Base-by-base conservation (phyloP, 2,113 vertebrate species). In the Corvus hawaiiensis region DNA sequence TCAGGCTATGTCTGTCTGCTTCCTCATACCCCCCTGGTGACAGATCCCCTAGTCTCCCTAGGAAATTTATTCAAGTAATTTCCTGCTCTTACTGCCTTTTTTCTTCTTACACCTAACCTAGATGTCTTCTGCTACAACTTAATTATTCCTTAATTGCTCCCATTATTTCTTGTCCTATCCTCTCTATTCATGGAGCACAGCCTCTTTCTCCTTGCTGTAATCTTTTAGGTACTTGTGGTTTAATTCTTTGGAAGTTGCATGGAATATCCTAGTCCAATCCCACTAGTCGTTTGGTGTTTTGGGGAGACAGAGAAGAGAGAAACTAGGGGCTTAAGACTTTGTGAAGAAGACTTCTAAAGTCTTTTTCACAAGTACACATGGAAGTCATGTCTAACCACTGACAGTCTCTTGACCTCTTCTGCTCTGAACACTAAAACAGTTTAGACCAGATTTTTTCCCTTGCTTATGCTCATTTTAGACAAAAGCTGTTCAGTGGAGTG, bases 91-190 rank as follows among this genome's bases (percentile, higher is more conserved):
- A 33, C 43, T 84, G 39, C 18, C 26, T 64, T 66, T 90, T 93
- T 46, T 37, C 39, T 39, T 52, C 24, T 55, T 81, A 52, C 24
- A 83, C 49, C 61, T 92, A 88, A 86, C 59, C 46, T 89, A 81
- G 33, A 62, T 79, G 68, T 89, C 52, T 92, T 90, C 44, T 86
- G 43, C 46, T 84, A 59, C 83, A 92, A 66, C 73, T 92, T 93
- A 80, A 86, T 95, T 93, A 88, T 90, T 92, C 54, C 68, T 83
- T 91, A 90, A 88, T 83, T 77, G 23, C 55, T 93, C 11, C 59
- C 30, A 52, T 94, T 95, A 83, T 64, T 95, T 93, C 79, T 86
- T 83, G 59, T 88, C 67, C 43, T 90, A 8, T 54, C 32, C 17
- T 81, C 46, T 69, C 48, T 93, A 6, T 74, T 71, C 9, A 5